phyloP scores from a whole-genome alignment of 35 echinoderm and acorn worm genomes.

The Ophiothrix spiculata region DNA sequence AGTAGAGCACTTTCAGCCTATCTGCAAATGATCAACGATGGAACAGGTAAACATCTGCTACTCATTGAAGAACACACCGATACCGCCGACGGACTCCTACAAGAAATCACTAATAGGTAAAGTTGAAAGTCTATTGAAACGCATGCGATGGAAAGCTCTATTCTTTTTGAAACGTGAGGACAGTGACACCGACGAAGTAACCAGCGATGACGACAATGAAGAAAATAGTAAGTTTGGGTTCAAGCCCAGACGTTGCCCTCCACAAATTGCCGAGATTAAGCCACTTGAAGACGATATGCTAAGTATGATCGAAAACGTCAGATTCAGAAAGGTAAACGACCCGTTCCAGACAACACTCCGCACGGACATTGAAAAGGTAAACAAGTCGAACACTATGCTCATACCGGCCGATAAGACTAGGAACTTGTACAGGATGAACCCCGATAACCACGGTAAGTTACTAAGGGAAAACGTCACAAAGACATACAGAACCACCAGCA shows the following conservation, averaged over 20 bases:
- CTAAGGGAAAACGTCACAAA: too few species aligned
- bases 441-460: too few species aligned
- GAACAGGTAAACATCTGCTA: neutral
- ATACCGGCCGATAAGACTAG: neutral
- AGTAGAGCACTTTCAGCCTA: too few species aligned
- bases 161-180: neutral
- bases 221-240: neutral
- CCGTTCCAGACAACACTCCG: neutral
- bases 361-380: neutral
- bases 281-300: slow-evolving; percentile 11
- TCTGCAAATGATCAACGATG: neutral
- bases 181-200: neutral
- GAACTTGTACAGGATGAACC: neutral
- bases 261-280: neutral
- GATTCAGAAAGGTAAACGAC: neutral
- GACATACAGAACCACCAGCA: too few species aligned
- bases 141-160: neutral
- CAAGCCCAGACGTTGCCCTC: neutral
- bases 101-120: neutral
- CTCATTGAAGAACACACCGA: neutral
- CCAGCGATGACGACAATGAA: neutral
- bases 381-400: neutral
- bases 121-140: neutral
- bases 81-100: neutral
- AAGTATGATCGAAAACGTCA: neutral